Evolutionary conservation across 2,888 invertebrate genomes (phyloP).

Genomic region (Leptinotarsa peninsularis): DNA sequence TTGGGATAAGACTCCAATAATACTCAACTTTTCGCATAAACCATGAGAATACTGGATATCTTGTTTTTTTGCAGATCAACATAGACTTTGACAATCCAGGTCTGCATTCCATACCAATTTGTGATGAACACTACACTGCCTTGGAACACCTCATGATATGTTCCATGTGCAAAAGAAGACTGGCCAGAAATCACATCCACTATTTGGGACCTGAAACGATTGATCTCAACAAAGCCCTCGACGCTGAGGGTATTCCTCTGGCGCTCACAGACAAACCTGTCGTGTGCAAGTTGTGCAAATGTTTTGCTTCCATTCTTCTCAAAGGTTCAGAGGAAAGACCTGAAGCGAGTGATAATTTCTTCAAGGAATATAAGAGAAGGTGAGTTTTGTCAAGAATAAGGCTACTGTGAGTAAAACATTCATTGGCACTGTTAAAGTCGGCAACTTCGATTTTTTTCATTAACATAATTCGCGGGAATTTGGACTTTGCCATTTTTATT

Average conservation of each 20-base stretch:
- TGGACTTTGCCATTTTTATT: too few relatives aligned
- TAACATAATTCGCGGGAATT: too few relatives aligned
- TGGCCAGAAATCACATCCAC: slow-evolving; percentile 83
- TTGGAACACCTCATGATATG: slow-evolving; percentile 82
- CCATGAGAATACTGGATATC: neutral
- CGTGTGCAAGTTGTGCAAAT: slow-evolving; percentile 85
- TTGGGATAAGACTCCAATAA: too few relatives aligned
- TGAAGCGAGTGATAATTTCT: slow-evolving; percentile 69
- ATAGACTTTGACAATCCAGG: slow-evolving; percentile 74
- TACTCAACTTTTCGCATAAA: neutral
- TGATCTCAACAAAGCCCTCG: slow-evolving; percentile 68
- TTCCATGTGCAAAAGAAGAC: slow-evolving; percentile 79
- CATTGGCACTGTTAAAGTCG: too few relatives aligned
- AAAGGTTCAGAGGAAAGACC: slow-evolving; percentile 70
- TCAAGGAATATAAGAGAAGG: slow-evolving; percentile 74
- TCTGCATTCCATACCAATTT: slow-evolving; percentile 77
- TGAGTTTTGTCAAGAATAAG: slow-evolving; percentile 55
- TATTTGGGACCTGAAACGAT: slow-evolving; percentile 73
- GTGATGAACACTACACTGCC: slow-evolving; percentile 77
- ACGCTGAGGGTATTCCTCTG: slow-evolving; percentile 76
- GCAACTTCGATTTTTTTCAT: too few relatives aligned
- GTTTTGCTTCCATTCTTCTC: slow-evolving; percentile 79
- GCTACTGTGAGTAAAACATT: too few relatives aligned
- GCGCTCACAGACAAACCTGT: slow-evolving; percentile 77
- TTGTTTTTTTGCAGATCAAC: slow-evolving; percentile 66